These are phyloP conservation scores for Pedionomus torquatus DNA, from an alignment of 2,113 vertebrate genomes.

Conservation along the genomic window DNA sequence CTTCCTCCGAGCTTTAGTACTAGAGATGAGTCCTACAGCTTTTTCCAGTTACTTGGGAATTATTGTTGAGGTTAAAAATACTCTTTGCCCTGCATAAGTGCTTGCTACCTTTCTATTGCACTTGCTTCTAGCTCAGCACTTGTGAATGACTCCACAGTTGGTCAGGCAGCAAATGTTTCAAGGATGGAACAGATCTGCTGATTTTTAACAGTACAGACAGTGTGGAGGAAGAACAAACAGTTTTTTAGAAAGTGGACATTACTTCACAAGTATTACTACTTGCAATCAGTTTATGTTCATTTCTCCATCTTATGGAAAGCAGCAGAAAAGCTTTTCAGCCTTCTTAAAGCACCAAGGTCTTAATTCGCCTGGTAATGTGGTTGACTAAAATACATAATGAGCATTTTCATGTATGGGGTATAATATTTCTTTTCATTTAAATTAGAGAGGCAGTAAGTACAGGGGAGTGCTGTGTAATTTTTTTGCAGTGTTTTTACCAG, in stretches of 20 bases:
- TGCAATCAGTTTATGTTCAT: background rate
- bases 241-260: background rate
- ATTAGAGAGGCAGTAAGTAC: background rate
- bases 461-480: background rate
- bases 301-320: background rate
- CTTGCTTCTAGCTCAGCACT: background rate
- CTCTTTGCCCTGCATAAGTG: background rate
- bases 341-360: background rate
- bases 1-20: background rate
- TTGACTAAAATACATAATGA: background rate
- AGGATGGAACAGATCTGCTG: background rate
- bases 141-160: background rate
- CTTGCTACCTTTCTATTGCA: background rate
- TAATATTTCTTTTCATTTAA: background rate
- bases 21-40: background rate
- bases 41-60: background rate
- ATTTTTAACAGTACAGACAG: background rate
- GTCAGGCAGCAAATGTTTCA: background rate
- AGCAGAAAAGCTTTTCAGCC: background rate
- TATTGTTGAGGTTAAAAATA: background rate
- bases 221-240: background rate
- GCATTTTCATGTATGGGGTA: background rate
- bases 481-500: background rate
- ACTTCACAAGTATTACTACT: background rate
- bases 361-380: background rate